phyloP scores from a whole-genome alignment of 2,113 vertebrate genomes.

The Crotalus horridus region DNA sequence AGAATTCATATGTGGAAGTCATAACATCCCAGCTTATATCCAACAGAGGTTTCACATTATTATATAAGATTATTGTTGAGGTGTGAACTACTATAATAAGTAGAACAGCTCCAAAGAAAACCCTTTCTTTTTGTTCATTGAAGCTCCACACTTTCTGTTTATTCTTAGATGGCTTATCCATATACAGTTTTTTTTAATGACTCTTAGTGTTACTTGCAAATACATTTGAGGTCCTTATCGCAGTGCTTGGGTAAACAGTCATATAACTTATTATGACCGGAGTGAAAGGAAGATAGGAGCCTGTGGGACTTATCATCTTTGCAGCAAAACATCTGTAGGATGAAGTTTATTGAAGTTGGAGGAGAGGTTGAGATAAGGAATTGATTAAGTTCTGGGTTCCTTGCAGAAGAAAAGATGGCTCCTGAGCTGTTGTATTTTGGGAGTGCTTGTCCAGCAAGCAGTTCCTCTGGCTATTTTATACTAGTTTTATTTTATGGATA shows the following conservation, averaged over 20 bases:
- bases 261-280: neutral
- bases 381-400: neutral
- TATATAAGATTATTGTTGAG: neutral
- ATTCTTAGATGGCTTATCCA: neutral
- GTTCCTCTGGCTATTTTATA: neutral
- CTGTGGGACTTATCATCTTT: neutral
- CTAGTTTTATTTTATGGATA: neutral
- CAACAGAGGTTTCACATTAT: neutral
- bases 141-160: neutral
- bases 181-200: neutral
- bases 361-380: neutral
- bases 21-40: neutral
- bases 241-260: neutral
- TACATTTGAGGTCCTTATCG: neutral
- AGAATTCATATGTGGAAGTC: slow-evolving; percentile 30
- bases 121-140: neutral
- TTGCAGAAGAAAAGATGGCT: neutral
- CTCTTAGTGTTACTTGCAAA: neutral
- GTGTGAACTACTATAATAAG: neutral
- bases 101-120: neutral
- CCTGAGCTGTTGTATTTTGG: neutral
- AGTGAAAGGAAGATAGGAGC: neutral
- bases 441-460: too few species aligned
- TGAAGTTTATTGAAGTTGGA: neutral
- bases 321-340: neutral